These are phyloP conservation scores for Turritopsis rubra DNA, from an alignment of 30 jellyfish, hydroid and myxozoan species.

Conservation along the genomic window DNA sequence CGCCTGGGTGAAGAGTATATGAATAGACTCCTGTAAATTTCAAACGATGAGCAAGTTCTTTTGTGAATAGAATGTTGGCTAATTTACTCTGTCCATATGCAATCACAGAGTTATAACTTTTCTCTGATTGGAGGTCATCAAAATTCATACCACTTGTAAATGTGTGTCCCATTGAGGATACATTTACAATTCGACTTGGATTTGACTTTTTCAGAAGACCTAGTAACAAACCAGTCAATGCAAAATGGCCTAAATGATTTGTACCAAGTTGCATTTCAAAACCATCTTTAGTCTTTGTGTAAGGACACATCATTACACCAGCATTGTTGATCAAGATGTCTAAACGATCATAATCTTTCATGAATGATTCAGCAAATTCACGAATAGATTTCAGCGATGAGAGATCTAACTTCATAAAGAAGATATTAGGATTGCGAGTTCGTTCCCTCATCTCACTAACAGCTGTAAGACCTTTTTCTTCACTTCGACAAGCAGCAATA, in stretches of 20 bases:
- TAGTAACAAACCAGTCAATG: constrained; percentile 61
- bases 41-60: constrained; percentile 49
- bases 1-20: constrained; percentile 82
- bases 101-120: constrained; percentile 18
- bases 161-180: constrained; percentile 61
- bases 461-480: constrained; percentile 54
- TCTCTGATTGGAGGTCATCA: constrained; percentile 31
- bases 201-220: constrained; percentile 53
- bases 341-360: constrained; percentile 42
- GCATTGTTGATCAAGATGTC: constrained; percentile 92
- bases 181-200: constrained; percentile 76
- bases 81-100: constrained; percentile 70
- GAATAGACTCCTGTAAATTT: constrained; percentile 32
- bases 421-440: constrained; percentile 44
- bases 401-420: constrained; percentile 54
- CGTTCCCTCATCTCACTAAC: constrained; percentile 35
- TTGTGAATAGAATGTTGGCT: constrained; percentile 61
- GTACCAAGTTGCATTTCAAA: constrained; percentile 77
- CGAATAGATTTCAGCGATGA: constrained; percentile 76
- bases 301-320: constrained; percentile 69
- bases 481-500: constrained; percentile 66
- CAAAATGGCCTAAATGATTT: constrained; percentile 88
- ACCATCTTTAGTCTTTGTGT: constrained; percentile 74
- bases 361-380: constrained; percentile 52
- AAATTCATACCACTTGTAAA: constrained; percentile 28